A percentile compares a stretch with the other conserved stretches of the same genome.
Evolutionary conservation across 2,797 vertebrate genomes (phyloP).

Genomic region (Periophthalmus magnuspinnatus): DNA sequence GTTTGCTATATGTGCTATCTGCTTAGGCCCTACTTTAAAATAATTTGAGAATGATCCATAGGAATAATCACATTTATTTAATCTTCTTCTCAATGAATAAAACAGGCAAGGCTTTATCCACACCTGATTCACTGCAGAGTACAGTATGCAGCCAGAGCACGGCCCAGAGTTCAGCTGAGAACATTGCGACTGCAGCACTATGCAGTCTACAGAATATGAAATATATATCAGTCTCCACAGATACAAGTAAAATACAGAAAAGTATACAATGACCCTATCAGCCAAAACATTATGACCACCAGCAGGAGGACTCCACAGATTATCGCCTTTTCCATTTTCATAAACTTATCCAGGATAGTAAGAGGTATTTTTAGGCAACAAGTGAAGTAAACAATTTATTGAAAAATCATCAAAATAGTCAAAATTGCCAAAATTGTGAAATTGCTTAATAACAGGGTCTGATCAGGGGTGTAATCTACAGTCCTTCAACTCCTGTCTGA

Average conservation of each 20-base stretch:
- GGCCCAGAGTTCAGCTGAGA: neutral
- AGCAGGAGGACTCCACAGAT: neutral
- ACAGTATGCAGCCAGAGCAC: neutral
- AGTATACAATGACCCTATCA: neutral
- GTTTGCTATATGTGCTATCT: neutral
- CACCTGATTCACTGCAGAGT: neutral
- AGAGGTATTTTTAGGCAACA: neutral
- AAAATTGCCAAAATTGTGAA: too few relatives aligned
- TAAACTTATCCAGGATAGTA: neutral
- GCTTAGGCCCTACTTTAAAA: neutral
- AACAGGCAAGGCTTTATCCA: neutral
- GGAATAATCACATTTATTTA: neutral
- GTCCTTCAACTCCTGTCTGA: too few relatives aligned
- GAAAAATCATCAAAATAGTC: too few relatives aligned
- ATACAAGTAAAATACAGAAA: neutral
- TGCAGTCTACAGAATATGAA: neutral
- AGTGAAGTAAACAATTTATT: neutral
- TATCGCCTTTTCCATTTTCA: neutral
- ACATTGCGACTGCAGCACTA: slow-evolving; percentile 5
- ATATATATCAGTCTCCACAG: neutral
- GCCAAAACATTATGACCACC: neutral
- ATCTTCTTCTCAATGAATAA: neutral
- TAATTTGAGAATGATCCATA: neutral
- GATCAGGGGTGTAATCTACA: too few relatives aligned
- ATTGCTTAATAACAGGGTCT: too few relatives aligned